Conservation (phyloP, 1,140 invertebrate genomes). For the Homalodisca vitripennis region DNA sequence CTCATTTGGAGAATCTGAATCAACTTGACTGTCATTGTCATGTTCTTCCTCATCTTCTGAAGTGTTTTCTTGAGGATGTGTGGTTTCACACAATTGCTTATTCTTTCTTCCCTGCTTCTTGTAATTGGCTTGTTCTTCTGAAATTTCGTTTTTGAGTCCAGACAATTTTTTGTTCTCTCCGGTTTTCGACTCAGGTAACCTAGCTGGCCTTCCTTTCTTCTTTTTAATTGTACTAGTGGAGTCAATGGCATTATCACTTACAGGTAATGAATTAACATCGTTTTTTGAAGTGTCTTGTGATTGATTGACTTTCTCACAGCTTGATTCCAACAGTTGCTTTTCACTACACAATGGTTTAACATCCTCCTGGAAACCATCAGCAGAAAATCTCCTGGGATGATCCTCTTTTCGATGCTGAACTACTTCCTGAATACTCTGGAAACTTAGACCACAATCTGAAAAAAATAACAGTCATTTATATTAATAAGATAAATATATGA, state of each 20-base stretch:
- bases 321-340: neutral
- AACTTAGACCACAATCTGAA: conserved; percentile 39
- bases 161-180: neutral
- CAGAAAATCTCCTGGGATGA: conserved; percentile 27
- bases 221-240: conserved; percentile 20
- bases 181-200: neutral
- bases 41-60: neutral
- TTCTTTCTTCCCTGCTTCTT: neutral
- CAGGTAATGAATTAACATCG: conserved; percentile 4
- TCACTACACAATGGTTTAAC: no score
- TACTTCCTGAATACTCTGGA: conserved; percentile 33
- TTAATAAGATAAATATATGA: neutral
- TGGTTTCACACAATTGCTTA: neutral
- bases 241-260: conserved; percentile 26
- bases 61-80: no score
- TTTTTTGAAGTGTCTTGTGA: neutral
- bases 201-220: neutral
- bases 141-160: neutral
- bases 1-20: neutral
- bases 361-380: conserved; percentile 16
- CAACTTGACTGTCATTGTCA: neutral
- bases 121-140: neutral
- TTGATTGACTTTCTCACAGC: neutral
- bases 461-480: conserved; percentile 6
- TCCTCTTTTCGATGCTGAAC: conserved; percentile 34